These are phyloP conservation scores for Hyles vespertilio DNA, from an alignment of 1,140 invertebrate species.

Conservation along the genomic window DNA sequence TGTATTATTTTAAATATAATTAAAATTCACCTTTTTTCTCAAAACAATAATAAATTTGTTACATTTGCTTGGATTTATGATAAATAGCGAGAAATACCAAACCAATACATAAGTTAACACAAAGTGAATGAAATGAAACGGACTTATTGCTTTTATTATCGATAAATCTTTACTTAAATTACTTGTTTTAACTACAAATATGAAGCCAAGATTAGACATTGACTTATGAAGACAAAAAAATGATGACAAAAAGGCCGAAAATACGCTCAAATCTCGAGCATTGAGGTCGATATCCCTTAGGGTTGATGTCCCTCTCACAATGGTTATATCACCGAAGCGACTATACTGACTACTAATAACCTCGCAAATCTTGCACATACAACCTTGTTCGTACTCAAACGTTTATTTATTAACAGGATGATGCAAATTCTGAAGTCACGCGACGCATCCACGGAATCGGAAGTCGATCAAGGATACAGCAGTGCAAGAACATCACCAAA, in stretches of 20 bases:
- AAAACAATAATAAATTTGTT: too few relatives aligned
- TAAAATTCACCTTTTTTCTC: too few relatives aligned
- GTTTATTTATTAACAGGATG: conserved; percentile 45
- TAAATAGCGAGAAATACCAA: too few relatives aligned
- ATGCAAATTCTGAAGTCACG: conserved; percentile 60
- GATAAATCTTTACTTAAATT: too few relatives aligned
- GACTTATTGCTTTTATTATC: too few relatives aligned
- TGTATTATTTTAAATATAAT: too few relatives aligned
- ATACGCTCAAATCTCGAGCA: conserved; percentile 25
- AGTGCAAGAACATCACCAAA: conserved; percentile 59
- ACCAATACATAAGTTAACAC: too few relatives aligned
- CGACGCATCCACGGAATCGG: conserved; percentile 38
- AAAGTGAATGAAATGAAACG: too few relatives aligned
- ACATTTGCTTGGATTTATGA: too few relatives aligned
- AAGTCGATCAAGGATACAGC: conserved; percentile 58
- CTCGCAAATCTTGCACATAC: neutral
- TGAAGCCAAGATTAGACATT: neutral
- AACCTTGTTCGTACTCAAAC: neutral
- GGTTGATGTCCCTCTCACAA: conserved; percentile 45
- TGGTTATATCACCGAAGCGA: conserved; percentile 65
- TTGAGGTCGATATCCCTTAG: conserved; percentile 43
- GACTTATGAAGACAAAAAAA: neutral
- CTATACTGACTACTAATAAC: conserved; percentile 27
- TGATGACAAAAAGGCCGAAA: conserved; percentile 63
- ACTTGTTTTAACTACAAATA: too few relatives aligned